Evolutionary conservation across 1,140 invertebrate species (phyloP).

Genomic region (Bursaphelenchus mucronatus): DNA sequence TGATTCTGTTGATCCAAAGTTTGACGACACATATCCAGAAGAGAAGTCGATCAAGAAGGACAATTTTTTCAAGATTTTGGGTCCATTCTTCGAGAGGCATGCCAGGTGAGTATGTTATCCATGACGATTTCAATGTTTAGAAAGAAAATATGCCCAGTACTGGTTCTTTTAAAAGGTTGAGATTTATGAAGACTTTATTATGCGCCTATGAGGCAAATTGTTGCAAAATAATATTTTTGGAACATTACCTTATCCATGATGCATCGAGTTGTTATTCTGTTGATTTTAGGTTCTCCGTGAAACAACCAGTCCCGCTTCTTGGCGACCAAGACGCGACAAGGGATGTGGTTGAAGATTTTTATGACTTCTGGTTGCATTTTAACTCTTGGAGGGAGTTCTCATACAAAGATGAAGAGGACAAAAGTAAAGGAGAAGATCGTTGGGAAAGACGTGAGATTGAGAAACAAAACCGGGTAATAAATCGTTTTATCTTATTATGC

Average conservation of each 20-base stretch:
- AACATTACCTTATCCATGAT: slow-evolving; percentile 4
- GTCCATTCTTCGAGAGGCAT: slow-evolving; percentile 77
- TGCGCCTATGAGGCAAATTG: neutral
- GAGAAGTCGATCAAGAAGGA: slow-evolving; percentile 65
- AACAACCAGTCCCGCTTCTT: slow-evolving; percentile 76
- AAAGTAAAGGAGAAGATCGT: slow-evolving; percentile 87
- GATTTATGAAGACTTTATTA: neutral
- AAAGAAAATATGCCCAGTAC: too few relatives aligned
- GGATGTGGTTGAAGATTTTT: slow-evolving; percentile 66
- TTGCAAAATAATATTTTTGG: neutral
- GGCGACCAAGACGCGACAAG: slow-evolving; percentile 70
- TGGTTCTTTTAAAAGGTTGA: too few relatives aligned
- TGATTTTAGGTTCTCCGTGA: slow-evolving; percentile 77
- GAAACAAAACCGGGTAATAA: slow-evolving; percentile 89
- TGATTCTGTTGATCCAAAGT: slow-evolving; percentile 87
- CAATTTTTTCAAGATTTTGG: slow-evolving; percentile 78
- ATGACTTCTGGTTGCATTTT: slow-evolving; percentile 77
- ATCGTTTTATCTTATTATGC: slow-evolving; percentile 67
- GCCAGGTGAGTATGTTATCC: slow-evolving; percentile 60
- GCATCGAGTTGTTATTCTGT: neutral
- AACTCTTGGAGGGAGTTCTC: slow-evolving; percentile 98
- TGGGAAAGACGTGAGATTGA: slow-evolving; percentile 95
- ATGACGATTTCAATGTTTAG: too few relatives aligned
- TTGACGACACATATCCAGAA: slow-evolving; percentile 79
- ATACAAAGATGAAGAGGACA: slow-evolving; percentile 97